Percentiles rank a stretch among this genome's conserved stretches.
These are phyloP conservation scores for Acridotheres tristis DNA, from an alignment of 2,797 vertebrate genomes.

Conservation along the genomic window DNA sequence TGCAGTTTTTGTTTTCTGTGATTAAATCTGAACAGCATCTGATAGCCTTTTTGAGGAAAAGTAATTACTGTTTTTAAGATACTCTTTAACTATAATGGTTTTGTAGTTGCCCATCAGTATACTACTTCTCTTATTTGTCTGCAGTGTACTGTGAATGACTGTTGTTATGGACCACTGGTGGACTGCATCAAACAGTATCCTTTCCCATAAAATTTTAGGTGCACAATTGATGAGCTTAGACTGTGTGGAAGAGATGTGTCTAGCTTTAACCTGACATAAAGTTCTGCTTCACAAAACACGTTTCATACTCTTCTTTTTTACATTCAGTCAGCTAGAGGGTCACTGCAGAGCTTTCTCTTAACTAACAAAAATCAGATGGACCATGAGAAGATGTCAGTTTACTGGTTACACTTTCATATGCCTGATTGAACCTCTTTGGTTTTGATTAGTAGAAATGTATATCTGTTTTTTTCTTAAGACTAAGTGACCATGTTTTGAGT, in stretches of 20 bases:
- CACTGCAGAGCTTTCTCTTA: constrained; percentile 71
- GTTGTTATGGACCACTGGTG: constrained; percentile 99
- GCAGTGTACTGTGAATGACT: constrained; percentile 99
- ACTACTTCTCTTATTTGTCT: constrained; percentile 74
- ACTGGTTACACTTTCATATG: neutral
- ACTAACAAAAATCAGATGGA: constrained; percentile 55
- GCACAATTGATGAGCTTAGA: constrained; percentile 90
- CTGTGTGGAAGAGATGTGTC: constrained; percentile 89
- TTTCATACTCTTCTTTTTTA: constrained; percentile 83
- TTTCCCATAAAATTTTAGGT: constrained; percentile 95
- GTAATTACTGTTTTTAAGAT: constrained; percentile 74
- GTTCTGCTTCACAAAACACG: constrained; percentile 89
- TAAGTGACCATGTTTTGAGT: neutral
- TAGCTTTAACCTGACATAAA: constrained; percentile 93
- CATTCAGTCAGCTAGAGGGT: constrained; percentile 77
- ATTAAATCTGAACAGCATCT: constrained; percentile 80
- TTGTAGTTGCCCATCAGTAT: constrained; percentile 21
- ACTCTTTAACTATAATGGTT: constrained; percentile 58
- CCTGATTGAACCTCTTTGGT: constrained; percentile 39
- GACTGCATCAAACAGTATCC: constrained; percentile 99
- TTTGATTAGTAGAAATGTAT: constrained; percentile 62
- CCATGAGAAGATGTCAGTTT: constrained; percentile 62
- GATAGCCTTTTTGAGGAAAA: constrained; percentile 70
- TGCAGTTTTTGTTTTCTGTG: constrained; percentile 80
- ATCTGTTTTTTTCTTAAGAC: constrained; percentile 18